phyloP scores from a whole-genome alignment of 2,113 vertebrate species.

The Cochlearius cochlearius region DNA sequence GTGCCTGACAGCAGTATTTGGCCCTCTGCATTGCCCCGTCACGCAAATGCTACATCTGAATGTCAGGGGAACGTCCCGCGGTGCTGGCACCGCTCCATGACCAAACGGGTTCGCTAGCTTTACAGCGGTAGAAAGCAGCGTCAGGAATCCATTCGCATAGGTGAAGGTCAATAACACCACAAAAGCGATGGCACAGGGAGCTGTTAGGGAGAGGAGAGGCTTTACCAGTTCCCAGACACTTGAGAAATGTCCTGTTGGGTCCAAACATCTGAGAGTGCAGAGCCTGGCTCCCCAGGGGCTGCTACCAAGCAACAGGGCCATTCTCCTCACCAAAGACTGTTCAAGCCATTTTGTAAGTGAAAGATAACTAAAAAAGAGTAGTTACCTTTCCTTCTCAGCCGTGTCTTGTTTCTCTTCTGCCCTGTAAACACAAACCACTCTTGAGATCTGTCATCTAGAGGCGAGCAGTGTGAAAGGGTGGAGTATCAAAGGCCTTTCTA shows the following conservation, averaged over 20 bases:
- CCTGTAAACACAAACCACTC: constrained; percentile 41
- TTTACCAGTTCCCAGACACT: neutral
- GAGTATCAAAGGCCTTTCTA: neutral
- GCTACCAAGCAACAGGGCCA: neutral
- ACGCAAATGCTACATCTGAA: neutral
- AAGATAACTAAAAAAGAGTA: neutral
- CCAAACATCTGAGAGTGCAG: neutral
- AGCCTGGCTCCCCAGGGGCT: neutral
- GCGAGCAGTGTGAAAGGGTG: fast-evolving
- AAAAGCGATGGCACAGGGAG: neutral
- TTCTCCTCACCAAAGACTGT: fast-evolving
- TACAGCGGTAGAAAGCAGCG: neutral
- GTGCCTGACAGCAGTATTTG: neutral
- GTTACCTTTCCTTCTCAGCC: constrained; percentile 51
- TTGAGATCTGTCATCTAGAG: neutral
- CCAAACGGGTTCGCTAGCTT: fast-evolving
- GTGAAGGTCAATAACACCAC: neutral
- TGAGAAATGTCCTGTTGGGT: neutral
- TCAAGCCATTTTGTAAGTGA: neutral
- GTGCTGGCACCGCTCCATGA: neutral
- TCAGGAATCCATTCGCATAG: neutral
- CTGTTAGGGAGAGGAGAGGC: neutral
- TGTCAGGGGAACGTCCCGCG: neutral
- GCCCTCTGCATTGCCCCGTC: neutral
- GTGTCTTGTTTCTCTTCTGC: constrained; percentile 69